Conservation (phyloP, 2,888 invertebrate genomes). For the Ornithoptera priamus region DNA sequence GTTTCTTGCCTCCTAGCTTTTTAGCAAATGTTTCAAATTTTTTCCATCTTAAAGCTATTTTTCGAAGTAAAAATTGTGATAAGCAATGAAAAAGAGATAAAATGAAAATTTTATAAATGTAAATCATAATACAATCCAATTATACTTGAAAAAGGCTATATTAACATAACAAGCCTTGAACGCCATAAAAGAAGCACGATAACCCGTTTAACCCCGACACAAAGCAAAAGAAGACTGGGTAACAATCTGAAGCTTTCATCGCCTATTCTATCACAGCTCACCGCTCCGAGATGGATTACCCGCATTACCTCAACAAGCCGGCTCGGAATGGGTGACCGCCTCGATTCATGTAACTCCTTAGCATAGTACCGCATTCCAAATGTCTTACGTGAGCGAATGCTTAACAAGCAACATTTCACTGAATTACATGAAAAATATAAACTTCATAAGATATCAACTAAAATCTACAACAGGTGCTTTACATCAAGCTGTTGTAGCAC, state of each 20-base stretch:
- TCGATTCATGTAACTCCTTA: conserved; percentile 47
- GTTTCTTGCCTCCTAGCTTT: no score
- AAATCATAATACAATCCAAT: conserved; percentile 51
- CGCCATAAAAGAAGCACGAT: conserved; percentile 58
- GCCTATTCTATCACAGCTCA: conserved; percentile 66
- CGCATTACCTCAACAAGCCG: conserved; percentile 70
- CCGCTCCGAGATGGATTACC: conserved; percentile 70
- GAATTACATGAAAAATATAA: conserved; percentile 40
- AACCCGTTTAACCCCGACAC: conserved; percentile 67
- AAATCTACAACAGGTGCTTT: conserved; percentile 49
- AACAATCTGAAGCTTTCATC: conserved; percentile 73
- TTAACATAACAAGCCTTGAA: conserved; percentile 71
- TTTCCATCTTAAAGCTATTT: no score
- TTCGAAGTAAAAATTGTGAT: not conserved
- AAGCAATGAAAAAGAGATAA: not conserved
- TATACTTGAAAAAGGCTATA: conserved; percentile 63
- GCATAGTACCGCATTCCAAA: conserved; percentile 49
- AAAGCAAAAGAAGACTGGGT: conserved; percentile 68
- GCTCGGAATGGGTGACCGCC: conserved; percentile 57
- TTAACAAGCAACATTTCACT: conserved; percentile 47
- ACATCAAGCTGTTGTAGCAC: conserved; percentile 39
- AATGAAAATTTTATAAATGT: not conserved
- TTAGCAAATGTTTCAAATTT: no score
- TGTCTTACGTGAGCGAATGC: conserved; percentile 49
- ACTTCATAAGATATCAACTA: conserved; percentile 43